Evolutionary conservation across 2,797 vertebrate species (phyloP), one percentile per base, ranked within the genome.

Genomic region (Pterois miles): DNA sequence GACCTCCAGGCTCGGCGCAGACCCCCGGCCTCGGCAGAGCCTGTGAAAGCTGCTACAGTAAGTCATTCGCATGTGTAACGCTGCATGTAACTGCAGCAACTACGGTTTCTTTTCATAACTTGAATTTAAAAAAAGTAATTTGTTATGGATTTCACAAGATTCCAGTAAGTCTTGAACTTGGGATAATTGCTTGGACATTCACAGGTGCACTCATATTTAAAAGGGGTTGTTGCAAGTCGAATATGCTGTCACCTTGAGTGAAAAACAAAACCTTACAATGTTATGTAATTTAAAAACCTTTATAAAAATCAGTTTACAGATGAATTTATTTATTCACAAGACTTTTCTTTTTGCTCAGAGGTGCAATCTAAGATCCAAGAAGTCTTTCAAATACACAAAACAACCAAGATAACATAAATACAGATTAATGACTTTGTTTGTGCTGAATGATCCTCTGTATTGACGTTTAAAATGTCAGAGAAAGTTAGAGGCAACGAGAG

Each of bases 31-130:
- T 97, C 36, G 97, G 97, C 79, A 95, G 98, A 74, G 98, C 98
- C 86, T 99, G 98, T 82, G 98, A 99, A 90, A 99, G 98, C 95
- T 99, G 98, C 94, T 99, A 98, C 79, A 97, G 98, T 99, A 94
- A 98, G 98, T 97, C 83, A 91, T 80, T 50, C 10, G 16, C n/a
- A 56, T 29, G 53, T 33, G 11, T 40, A 10, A n/a, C 65, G 23
- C 56, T n/a, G 63, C 53, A n/a, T 25, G 23, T 18, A 8, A 23
- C 50, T 56, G 36, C 22, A 58, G 18, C 25, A n/a, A 8, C 65
- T 50, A 5, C 36, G 23, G 48, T 16, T 71, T 66, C 20, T 48
- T 65, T 18, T 29, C 9, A 14, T 31, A 6, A 16, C n/a, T 23
- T 65, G 7, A 40, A 38, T 46, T 46, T 18, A 1, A 52, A 2